Percentiles rank a stretch among this genome's conserved stretches.
phyloP scores from a whole-genome alignment of 2,113 vertebrate species.

The Pseudonaja textilis region DNA sequence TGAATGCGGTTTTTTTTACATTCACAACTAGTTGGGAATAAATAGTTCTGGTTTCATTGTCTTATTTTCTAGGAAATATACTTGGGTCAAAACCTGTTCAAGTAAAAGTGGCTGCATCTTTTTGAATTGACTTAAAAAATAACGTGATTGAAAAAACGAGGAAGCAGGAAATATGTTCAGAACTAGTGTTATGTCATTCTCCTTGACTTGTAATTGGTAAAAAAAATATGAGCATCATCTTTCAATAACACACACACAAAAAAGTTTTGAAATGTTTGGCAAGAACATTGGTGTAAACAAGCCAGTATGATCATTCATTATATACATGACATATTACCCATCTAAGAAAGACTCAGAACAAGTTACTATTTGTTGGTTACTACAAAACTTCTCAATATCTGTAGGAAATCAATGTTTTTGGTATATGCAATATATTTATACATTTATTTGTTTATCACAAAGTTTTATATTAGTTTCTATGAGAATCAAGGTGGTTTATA shows the following conservation, averaged over 20 bases:
- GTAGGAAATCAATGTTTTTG: neutral
- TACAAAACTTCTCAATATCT: neutral
- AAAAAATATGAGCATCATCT: neutral
- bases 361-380: neutral
- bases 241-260: too few species aligned
- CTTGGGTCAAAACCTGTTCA: neutral
- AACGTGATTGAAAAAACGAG: neutral
- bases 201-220: neutral
- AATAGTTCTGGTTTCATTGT: neutral
- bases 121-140: neutral
- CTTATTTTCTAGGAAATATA: neutral
- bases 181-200: neutral
- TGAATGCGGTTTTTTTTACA: neutral
- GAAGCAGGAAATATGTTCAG: neutral
- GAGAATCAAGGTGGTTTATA: neutral
- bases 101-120: neutral
- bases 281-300: neutral
- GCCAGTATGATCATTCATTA: neutral
- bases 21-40: neutral
- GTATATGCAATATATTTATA: neutral
- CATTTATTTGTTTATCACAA: neutral
- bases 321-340: neutral
- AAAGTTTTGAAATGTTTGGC: neutral
- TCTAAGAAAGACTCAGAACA: neutral
- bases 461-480: neutral